phyloP scores from a whole-genome alignment of 2,888 invertebrate species.

The Drosophila pullipes region DNA sequence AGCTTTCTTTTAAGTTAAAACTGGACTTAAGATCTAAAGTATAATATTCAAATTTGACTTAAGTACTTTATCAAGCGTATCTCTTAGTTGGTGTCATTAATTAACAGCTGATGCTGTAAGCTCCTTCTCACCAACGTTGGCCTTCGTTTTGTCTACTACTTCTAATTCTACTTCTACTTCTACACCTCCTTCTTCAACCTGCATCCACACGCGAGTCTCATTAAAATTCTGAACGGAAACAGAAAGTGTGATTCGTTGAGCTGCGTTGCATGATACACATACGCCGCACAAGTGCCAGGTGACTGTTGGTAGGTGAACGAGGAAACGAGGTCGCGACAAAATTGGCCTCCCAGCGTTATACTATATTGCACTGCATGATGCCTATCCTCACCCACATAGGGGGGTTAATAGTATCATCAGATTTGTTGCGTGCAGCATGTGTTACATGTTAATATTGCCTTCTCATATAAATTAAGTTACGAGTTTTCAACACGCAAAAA shows the following conservation, averaged over 20 bases:
- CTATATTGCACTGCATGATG: conserved; percentile 6
- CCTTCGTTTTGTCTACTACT: neutral
- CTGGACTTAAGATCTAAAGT: neutral
- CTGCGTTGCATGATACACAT: conserved; percentile 22
- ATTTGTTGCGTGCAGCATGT: conserved; percentile 38
- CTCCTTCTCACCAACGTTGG: neutral
- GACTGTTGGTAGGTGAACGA: neutral
- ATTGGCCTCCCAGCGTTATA: conserved; percentile 23
- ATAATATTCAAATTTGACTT: neutral
- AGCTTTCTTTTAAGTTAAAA: neutral
- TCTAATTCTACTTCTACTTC: neutral
- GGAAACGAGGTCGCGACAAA: conserved; percentile 7
- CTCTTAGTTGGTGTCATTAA: neutral
- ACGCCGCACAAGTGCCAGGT: conserved; percentile 12
- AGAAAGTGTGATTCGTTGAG: conserved; percentile 28
- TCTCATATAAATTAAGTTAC: conserved; percentile 50
- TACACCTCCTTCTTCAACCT: neutral
- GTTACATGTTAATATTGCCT: conserved; percentile 32
- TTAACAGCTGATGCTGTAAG: neutral
- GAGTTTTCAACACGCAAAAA: conserved; percentile 2
- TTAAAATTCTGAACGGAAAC: conserved; percentile 57
- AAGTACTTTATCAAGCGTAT: neutral
- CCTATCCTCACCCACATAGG: neutral
- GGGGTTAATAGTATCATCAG: conserved; percentile 3
- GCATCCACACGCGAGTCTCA: conserved; percentile 33